Percentiles rank a stretch among this genome's conserved stretches.
Conservation (phyloP, 2,888 invertebrate genomes). For the Cepaea hortensis region DNA sequence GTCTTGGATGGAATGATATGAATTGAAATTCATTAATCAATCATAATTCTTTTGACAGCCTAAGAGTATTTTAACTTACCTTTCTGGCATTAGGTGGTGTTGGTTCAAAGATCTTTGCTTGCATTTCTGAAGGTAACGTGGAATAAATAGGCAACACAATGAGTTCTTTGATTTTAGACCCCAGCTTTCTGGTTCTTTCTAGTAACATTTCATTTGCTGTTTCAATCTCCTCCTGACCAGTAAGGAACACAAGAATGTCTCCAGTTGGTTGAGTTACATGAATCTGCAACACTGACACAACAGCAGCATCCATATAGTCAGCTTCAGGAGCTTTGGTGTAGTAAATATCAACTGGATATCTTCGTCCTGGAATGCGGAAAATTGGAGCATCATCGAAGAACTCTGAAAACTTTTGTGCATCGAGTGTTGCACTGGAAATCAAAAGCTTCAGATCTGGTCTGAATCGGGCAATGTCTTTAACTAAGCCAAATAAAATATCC, state of each 20-base stretch:
- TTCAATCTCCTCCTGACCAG: conserved; percentile 83
- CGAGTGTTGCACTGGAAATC: conserved; percentile 97
- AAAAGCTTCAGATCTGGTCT: conserved; percentile 94
- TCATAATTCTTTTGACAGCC: neutral
- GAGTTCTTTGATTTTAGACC: conserved; percentile 93
- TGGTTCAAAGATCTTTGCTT: conserved; percentile 87
- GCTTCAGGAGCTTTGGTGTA: conserved; percentile 99
- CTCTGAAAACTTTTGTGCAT: conserved; percentile 97
- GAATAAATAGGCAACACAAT: conserved; percentile 97
- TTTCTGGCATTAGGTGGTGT: conserved; percentile 97
- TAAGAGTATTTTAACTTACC: conserved; percentile 73
- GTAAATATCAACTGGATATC: conserved; percentile 98
- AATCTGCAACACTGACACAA: conserved; percentile 97
- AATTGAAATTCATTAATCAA: too few relatives aligned
- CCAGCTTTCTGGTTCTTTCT: conserved; percentile 92
- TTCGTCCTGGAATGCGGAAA: conserved; percentile 96
- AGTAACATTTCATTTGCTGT: conserved; percentile 78
- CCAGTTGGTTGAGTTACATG: conserved; percentile 97
- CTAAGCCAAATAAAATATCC: conserved; percentile 97
- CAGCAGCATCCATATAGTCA: conserved; percentile 97
- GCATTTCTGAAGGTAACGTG: conserved; percentile 78
- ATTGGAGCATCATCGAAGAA: conserved; percentile 99
- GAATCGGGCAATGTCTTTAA: conserved; percentile 92
- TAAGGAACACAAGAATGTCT: conserved; percentile 96
- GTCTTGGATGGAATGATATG: too few relatives aligned